Conservation (phyloP, 2,797 vertebrate species). For the Rhinophrynus dorsalis region DNA sequence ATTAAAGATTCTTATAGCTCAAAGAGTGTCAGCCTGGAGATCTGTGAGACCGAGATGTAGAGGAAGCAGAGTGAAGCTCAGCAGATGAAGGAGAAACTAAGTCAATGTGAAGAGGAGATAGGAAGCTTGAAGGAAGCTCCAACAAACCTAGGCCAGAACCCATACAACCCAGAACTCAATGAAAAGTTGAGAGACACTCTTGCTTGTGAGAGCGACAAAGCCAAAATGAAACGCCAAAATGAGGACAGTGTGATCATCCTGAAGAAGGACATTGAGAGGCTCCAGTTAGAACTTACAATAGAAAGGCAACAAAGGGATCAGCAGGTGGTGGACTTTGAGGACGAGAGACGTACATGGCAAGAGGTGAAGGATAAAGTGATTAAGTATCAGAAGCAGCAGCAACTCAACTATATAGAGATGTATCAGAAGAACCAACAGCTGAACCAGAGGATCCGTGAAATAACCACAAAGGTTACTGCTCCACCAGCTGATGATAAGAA, state of each 20-base stretch:
- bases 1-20: constrained; percentile 92
- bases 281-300: constrained; percentile 83
- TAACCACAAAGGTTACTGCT: constrained; percentile 77
- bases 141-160: constrained; percentile 66
- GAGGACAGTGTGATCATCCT: constrained; percentile 69
- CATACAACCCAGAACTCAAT: constrained; percentile 48
- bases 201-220: constrained; percentile 93
- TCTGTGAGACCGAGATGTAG: constrained; percentile 87
- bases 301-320: constrained; percentile 91
- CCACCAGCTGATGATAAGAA: constrained; percentile 87
- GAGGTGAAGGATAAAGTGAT: constrained; percentile 96
- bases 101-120: constrained; percentile 87
- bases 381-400: constrained; percentile 96
- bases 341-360: constrained; percentile 93
- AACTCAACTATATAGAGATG: constrained; percentile 96
- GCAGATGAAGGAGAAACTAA: constrained; percentile 80
- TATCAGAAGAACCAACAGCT: constrained; percentile 95
- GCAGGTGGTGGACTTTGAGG: constrained; percentile 89
- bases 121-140: constrained; percentile 85
- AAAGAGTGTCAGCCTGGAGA: constrained; percentile 91
- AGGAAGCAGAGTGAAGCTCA: constrained; percentile 85
- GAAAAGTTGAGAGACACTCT: constrained; percentile 69
- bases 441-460: constrained; percentile 88
- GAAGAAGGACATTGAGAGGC: constrained; percentile 82
- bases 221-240: constrained; percentile 90